Conservation (phyloP, 1,140 invertebrate genomes). For the Nautilus pompilius region DNA sequence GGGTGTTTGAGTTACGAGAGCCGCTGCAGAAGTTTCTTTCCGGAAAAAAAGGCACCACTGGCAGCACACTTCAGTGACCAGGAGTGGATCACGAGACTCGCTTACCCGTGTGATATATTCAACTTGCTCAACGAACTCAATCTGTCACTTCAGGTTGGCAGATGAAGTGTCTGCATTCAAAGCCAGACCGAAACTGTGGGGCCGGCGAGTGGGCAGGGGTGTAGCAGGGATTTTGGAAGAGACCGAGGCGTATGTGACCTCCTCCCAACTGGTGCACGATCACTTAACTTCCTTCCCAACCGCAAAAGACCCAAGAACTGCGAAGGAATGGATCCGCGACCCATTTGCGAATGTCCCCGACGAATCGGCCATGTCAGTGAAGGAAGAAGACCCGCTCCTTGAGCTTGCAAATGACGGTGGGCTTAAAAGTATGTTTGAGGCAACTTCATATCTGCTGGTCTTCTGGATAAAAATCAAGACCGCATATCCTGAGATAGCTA, state of each 20-base stretch:
- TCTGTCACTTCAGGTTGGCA: slow-evolving; percentile 68
- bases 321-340: slow-evolving; percentile 7
- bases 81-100: background rate
- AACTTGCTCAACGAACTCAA: background rate
- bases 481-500: background rate
- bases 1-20: slow-evolving; percentile 9
- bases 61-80: background rate
- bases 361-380: background rate
- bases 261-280: slow-evolving; percentile 22
- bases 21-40: no score
- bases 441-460: background rate
- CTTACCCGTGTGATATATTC: background rate
- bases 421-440: background rate
- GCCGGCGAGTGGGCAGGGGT: slow-evolving; percentile 98
- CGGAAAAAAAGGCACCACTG: background rate
- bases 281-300: slow-evolving; percentile 24
- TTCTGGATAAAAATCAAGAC: background rate
- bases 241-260: slow-evolving; percentile 2
- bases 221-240: slow-evolving; percentile 58
- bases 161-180: slow-evolving; percentile 99
- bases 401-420: background rate
- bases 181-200: slow-evolving; percentile 73
- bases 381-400: background rate
- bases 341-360: background rate
- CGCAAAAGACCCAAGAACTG: slow-evolving; percentile 28